Conservation (phyloP, 1,140 invertebrate species). For the Brachionus plicatilis region DNA sequence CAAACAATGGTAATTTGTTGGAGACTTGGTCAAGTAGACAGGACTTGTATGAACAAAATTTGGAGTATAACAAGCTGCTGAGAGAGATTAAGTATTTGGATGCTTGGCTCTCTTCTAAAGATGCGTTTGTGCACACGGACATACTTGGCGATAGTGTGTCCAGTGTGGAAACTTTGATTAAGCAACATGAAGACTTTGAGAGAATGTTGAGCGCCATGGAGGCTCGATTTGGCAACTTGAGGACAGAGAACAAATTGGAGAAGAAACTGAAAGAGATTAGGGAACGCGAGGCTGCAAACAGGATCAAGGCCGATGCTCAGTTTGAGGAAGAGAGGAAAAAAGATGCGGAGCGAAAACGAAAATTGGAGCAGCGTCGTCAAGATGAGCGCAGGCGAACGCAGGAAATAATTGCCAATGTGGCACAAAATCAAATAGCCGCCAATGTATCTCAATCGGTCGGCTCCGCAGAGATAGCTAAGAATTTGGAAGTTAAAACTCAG, state of each 20-base stretch:
- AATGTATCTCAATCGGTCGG: background rate
- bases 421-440: slow-evolving; percentile 6
- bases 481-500: slow-evolving; percentile 14
- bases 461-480: background rate
- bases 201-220: slow-evolving; percentile 4
- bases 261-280: slow-evolving; percentile 15
- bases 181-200: slow-evolving; percentile 39
- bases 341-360: slow-evolving; percentile 18
- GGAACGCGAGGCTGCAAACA: slow-evolving; percentile 12
- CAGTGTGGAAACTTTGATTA: slow-evolving; percentile 9
- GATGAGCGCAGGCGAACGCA: slow-evolving; percentile 30
- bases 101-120: slow-evolving; percentile 36
- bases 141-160: slow-evolving; percentile 29
- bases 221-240: background rate
- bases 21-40: slow-evolving; percentile 17
- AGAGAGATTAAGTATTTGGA: slow-evolving; percentile 32
- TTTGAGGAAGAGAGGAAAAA: slow-evolving; percentile 32
- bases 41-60: slow-evolving; percentile 33
- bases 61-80: slow-evolving; percentile 35
- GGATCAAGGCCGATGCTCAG: slow-evolving; percentile 3
- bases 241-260: background rate
- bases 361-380: slow-evolving; percentile 34
- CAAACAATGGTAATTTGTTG: background rate
- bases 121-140: slow-evolving; percentile 4
- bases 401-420: slow-evolving; percentile 11